Percentiles rank a stretch among this genome's conserved stretches.
Evolutionary conservation across 2,888 invertebrate genomes (phyloP).

Genomic region (Euplexia lucipara): DNA sequence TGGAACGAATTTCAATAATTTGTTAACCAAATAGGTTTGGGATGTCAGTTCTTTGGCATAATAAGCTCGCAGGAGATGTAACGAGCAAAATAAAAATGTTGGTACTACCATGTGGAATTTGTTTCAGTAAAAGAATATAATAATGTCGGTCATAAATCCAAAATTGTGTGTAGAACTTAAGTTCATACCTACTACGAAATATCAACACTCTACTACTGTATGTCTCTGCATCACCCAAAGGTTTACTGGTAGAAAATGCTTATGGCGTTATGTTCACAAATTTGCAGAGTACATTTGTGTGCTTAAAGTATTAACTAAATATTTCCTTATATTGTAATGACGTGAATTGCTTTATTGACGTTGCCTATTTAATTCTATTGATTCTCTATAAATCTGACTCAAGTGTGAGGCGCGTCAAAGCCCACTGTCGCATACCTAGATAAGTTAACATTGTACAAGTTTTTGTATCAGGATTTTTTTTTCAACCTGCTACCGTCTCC

Average conservation of each 20-base stretch:
- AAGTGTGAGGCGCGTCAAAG: constrained; percentile 37
- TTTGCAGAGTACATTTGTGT: no score
- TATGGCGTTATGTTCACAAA: no score
- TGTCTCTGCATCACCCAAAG: no score
- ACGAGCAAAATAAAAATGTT: constrained; percentile 32
- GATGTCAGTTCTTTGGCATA: constrained; percentile 24
- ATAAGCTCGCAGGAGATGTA: constrained; percentile 27
- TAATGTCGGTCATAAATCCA: not conserved
- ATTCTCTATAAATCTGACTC: constrained; percentile 42
- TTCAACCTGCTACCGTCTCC: constrained; percentile 71
- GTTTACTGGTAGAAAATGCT: no score
- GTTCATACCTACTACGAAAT: no score
- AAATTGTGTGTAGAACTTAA: not conserved
- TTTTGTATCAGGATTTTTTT: constrained; percentile 57
- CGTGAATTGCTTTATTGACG: not conserved
- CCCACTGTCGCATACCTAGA: constrained; percentile 53
- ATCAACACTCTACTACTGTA: no score
- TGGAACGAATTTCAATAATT: constrained; percentile 66
- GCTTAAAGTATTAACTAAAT: no score
- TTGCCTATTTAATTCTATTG: constrained; percentile 27
- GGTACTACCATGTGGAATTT: constrained; percentile 24
- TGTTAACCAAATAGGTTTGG: constrained; percentile 65
- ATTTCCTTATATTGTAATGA: not conserved
- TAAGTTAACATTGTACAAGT: constrained; percentile 56
- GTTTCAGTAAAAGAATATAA: not conserved